Percentiles rank a stretch among this genome's conserved stretches.
Evolutionary conservation across 2,888 invertebrate genomes (phyloP).

Genomic region (Nomada ferruginata): DNA sequence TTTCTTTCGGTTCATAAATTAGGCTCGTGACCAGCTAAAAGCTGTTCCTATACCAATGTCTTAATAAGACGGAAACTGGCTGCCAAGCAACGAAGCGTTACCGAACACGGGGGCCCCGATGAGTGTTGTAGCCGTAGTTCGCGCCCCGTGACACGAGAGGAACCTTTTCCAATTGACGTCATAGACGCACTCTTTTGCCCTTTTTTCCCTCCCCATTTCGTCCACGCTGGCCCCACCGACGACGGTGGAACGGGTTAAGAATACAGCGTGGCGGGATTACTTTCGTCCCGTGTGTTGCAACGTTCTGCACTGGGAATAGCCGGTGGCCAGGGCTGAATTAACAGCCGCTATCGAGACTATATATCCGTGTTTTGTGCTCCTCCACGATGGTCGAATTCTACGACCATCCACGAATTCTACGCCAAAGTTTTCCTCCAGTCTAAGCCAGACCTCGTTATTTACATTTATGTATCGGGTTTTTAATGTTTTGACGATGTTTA

Average conservation of each 20-base stretch:
- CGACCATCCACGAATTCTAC: neutral
- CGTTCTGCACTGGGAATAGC: conserved; percentile 79
- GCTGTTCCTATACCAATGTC: conserved; percentile 47
- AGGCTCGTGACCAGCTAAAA: neutral
- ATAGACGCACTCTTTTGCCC: conserved; percentile 78
- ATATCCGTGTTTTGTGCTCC: conserved; percentile 50
- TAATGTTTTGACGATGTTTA: too few relatives aligned
- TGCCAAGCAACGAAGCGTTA: conserved; percentile 27
- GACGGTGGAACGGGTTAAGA: conserved; percentile 73
- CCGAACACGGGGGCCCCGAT: conserved; percentile 47
- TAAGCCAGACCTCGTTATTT: too few relatives aligned
- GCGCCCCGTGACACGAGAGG: conserved; percentile 73
- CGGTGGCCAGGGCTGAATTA: conserved; percentile 75
- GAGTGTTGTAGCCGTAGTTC: conserved; percentile 57
- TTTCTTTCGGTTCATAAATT: neutral
- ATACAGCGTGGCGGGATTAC: conserved; percentile 78
- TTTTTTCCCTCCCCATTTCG: conserved; percentile 65
- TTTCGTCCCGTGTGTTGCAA: conserved; percentile 76
- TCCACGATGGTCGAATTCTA: neutral
- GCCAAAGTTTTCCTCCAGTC: conserved; percentile 11
- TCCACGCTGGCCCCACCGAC: conserved; percentile 38
- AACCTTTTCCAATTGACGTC: conserved; percentile 84
- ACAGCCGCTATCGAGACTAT: conserved; percentile 62
- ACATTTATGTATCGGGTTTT: too few relatives aligned
- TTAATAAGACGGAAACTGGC: conserved; percentile 48